Evolutionary conservation across 2,888 invertebrate genomes (phyloP), one percentile per base, ranked within the genome.

Genomic region (Euzetes globulus): DNA sequence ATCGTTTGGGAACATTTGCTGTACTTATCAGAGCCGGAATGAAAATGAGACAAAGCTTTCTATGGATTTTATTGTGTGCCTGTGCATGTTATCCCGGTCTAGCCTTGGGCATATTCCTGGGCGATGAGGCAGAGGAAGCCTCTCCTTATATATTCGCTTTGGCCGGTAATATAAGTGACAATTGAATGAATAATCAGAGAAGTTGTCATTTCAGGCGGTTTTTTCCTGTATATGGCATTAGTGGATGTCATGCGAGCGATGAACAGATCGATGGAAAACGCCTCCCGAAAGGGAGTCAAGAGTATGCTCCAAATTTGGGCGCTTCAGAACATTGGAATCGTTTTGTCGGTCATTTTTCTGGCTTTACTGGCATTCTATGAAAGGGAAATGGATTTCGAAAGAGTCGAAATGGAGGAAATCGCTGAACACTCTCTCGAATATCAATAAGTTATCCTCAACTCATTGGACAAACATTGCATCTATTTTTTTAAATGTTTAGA

Each of bases 221-320:
- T 77, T 50, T 77, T 77, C 41, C 50, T 77, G 15, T 77, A 77
- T 52, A 77, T 77, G 75, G 77, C 77, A 4, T 41, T 77, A 13
- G 77, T 77, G 6, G 77, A 77, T 76, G 77, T 77, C 11, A 77
- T 77, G 77, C 73, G 73, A 50, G 77, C 74, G n/a, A 77, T 77
- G 77, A 75, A 73, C 60, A 19, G 74, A 22, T 74, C 77, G 6
- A 77, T 77, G 71, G 77, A 77, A 17, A 75, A 77, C 55, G 77
- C 77, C 5, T 73, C 70, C 7, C 33, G 77, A 33, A 77, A 77
- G 45, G 73, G 72, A 0, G 41, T 77, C n/a, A 68, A 71, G 27
- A 47, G 55, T 17, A 45, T 70, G 19, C 68, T 77, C 11, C 60
- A 74, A 37, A 77, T 77, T 19, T 65, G 68, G 37, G 77, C 75